Evolutionary conservation across 2,797 vertebrate genomes (phyloP).

Genomic region (Distichodus sexfasciatus): DNA sequence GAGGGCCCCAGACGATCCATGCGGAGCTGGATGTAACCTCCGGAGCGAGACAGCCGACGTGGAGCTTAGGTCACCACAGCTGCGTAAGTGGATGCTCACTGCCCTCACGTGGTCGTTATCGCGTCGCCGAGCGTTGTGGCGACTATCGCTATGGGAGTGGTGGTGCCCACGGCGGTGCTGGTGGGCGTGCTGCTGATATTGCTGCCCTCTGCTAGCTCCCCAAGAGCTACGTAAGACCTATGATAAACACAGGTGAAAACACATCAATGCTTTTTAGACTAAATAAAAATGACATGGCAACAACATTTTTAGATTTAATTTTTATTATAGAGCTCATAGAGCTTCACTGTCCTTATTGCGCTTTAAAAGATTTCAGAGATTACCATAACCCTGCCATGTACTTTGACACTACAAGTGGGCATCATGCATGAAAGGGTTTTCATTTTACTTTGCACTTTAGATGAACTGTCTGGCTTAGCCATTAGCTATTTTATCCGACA

Average conservation of each 20-base stretch:
- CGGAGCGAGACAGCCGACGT: constrained; percentile 79
- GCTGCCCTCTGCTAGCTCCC: constrained; percentile 63
- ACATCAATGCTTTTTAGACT: background rate
- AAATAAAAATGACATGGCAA: too few species aligned
- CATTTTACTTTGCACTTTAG: too few species aligned
- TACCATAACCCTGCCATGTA: too few species aligned
- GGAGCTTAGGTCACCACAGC: constrained; percentile 92
- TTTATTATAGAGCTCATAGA: too few species aligned
- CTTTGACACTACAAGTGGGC: too few species aligned
- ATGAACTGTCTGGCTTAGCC: too few species aligned
- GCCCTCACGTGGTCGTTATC: constrained; percentile 55
- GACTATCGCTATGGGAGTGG: constrained; percentile 77
- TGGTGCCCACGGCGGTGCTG: constrained; percentile 66
- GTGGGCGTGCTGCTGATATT: constrained; percentile 60
- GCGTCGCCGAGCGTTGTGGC: constrained; percentile 62
- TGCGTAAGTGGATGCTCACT: constrained; percentile 88
- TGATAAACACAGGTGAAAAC: background rate
- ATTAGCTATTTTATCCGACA: too few species aligned
- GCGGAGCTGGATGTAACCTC: constrained; percentile 73
- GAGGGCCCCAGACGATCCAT: constrained; percentile 81
- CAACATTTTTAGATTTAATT: too few species aligned
- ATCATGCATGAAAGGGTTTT: too few species aligned
- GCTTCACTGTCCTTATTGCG: too few species aligned
- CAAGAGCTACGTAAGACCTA: constrained; percentile 71
- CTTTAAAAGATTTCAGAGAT: too few species aligned